Evolutionary conservation across 2,888 invertebrate species (phyloP), one percentile per base, ranked within the genome.

Genomic region (Tineola bisselliella): DNA sequence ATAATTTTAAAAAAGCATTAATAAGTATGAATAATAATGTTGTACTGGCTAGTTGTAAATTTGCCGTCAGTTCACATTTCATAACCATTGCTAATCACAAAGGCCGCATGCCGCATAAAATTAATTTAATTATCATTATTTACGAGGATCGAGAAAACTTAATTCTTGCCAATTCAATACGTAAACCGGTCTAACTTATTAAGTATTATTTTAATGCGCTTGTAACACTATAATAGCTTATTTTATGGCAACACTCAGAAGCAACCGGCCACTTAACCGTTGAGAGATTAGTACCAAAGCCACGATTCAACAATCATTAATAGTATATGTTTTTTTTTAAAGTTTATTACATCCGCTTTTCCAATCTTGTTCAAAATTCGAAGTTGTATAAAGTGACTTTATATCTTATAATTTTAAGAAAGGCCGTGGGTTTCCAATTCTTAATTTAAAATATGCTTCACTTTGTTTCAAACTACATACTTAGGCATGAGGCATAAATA

Each of bases 101-200:
- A 58, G 56, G 31, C 58, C n/a, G 11, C 10, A 5, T 25, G 33
- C 58, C 58, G 58, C 57, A 59, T 31, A 57, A 60, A 62, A 13
- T 68, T 74, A 71, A 73, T 69, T 62, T 71, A 72, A 74, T 75
- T 75, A 73, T 69, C 73, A 70, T 58, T 58, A 58, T 58, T 58
- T 58, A 58, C 58, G 58, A 58, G 18, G 15, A 58, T 33, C 25
- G 33, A 33, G 58, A 58, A 58, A 33, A 58, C 58, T 58, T 58
- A 58, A 58, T 58, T 30, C 58, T 33, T 19, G 58, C 58, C 56
- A 58, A 58, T 33, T 15, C 33, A 58, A 31, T 33, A 25, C 15
- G 1, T 58, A 13, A 58, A 58, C 58, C 31, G 31, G 58, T 58
- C 30, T 33, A 58, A 61, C 64, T 68, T 67, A 69, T 75, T 72